Conservation (phyloP, 2,797 vertebrate species). For the Microcaecilia unicolor region DNA sequence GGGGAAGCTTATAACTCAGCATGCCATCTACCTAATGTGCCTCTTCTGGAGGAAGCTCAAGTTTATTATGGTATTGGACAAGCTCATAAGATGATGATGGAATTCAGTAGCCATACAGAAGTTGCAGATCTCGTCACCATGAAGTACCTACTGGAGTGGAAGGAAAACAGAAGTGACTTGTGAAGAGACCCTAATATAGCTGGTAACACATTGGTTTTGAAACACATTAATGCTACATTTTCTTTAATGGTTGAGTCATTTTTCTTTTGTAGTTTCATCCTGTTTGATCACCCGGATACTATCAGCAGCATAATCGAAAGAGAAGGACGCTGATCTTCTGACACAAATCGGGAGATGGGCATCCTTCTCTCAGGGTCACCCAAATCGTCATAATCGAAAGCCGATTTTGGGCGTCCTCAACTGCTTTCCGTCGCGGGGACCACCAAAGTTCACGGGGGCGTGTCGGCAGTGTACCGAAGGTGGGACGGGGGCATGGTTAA, state of each 20-base stretch:
- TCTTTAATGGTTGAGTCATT: conserved; percentile 26
- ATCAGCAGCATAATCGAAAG: too few species aligned
- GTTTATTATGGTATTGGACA: conserved; percentile 52
- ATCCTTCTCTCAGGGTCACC: too few species aligned
- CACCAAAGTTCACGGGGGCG: too few species aligned
- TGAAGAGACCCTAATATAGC: conserved; percentile 44
- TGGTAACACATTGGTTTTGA: conserved; percentile 53
- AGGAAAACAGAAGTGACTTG: conserved; percentile 56
- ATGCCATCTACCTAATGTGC: conserved; percentile 20
- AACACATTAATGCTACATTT: conserved; percentile 36
- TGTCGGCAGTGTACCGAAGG: too few species aligned
- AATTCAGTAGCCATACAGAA: conserved; percentile 37
- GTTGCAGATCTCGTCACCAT: conserved; percentile 39
- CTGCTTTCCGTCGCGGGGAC: too few species aligned
- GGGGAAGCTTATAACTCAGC: conserved; percentile 51
- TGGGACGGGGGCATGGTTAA: too few species aligned
- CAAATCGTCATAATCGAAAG: too few species aligned
- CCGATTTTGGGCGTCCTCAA: too few species aligned
- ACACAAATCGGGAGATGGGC: too few species aligned
- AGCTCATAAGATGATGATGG: conserved; percentile 51
- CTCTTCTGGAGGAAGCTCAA: conserved; percentile 54
- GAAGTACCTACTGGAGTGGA: conserved; percentile 49
- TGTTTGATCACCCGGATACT: neutral
- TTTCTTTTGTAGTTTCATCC: conserved; percentile 28
- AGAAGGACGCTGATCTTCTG: too few species aligned